phyloP scores from a whole-genome alignment of 1,140 invertebrate genomes.

The Sitodiplosis mosellana region DNA sequence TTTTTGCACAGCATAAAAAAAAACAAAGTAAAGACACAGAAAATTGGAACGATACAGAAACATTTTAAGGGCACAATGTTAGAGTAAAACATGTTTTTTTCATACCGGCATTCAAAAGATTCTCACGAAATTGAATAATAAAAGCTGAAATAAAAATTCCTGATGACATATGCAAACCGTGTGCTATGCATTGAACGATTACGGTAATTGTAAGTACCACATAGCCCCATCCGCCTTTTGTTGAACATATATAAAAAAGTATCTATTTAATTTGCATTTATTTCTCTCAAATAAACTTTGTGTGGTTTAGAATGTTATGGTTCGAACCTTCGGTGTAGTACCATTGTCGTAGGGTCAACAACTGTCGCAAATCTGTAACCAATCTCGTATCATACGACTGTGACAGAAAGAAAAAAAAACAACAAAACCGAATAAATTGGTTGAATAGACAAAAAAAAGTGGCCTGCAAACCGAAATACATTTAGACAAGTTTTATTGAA shows the following conservation, averaged over 20 bases:
- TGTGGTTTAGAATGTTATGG: too few species aligned
- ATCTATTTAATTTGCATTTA: too few species aligned
- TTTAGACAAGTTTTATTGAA: too few species aligned
- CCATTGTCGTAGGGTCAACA: slow-evolving; percentile 38
- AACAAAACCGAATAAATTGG: neutral
- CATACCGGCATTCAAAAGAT: slow-evolving; percentile 31
- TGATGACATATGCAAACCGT: slow-evolving; percentile 38
- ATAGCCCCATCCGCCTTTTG: slow-evolving; percentile 47
- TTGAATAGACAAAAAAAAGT: neutral
- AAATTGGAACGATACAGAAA: neutral
- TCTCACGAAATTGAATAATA: slow-evolving; percentile 27
- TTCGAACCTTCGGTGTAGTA: slow-evolving; percentile 44
- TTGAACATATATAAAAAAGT: too few species aligned
- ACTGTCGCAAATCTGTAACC: slow-evolving; percentile 28
- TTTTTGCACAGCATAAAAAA: slow-evolving; percentile 28
- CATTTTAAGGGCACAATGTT: neutral
- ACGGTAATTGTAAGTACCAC: slow-evolving; percentile 38
- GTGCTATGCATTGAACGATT: slow-evolving; percentile 37
- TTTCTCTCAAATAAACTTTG: too few species aligned
- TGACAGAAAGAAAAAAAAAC: neutral
- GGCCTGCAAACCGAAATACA: too few species aligned
- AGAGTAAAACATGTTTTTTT: too few species aligned
- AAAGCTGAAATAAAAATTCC: slow-evolving; percentile 35
- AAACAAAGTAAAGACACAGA: neutral
- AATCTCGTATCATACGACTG: slow-evolving; percentile 26